phyloP scores from a whole-genome alignment of 2,888 invertebrate genomes.

The Agonopterix arenella region DNA sequence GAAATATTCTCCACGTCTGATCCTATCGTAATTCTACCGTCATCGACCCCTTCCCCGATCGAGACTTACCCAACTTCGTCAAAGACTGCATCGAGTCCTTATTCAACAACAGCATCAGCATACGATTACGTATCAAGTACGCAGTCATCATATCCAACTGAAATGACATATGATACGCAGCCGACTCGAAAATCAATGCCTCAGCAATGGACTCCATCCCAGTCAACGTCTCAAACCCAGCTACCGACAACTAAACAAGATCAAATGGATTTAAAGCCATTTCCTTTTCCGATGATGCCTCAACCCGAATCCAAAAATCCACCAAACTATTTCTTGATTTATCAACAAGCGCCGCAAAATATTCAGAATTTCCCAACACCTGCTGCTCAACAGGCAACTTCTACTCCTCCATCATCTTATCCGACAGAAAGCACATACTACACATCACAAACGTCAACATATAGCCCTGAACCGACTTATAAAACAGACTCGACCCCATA shows the following conservation, averaged over 20 bases:
- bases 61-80: not conserved
- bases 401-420: not conserved
- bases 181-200: not conserved
- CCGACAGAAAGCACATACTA: constrained; percentile 3
- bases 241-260: not conserved
- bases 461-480: not conserved
- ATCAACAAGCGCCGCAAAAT: constrained; percentile 35
- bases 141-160: constrained; percentile 1
- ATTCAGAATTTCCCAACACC: constrained; percentile 15
- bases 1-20: constrained; percentile 56
- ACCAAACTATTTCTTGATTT: constrained; percentile 34
- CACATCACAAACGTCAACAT: not conserved
- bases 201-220: not conserved
- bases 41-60: constrained; percentile 1
- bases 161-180: not conserved
- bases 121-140: constrained; percentile 7
- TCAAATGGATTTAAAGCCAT: not conserved
- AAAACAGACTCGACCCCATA: not conserved
- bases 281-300: not conserved
- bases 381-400: not conserved
- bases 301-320: constrained; percentile 1
- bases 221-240: too few relatives aligned
- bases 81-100: constrained; percentile 7
- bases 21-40: constrained; percentile 35
- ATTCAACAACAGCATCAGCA: constrained; percentile 5